Evolutionary conservation across 2,797 vertebrate genomes (phyloP), one percentile per base, ranked within the genome.

Genomic region (Hoplostethus atlanticus): DNA sequence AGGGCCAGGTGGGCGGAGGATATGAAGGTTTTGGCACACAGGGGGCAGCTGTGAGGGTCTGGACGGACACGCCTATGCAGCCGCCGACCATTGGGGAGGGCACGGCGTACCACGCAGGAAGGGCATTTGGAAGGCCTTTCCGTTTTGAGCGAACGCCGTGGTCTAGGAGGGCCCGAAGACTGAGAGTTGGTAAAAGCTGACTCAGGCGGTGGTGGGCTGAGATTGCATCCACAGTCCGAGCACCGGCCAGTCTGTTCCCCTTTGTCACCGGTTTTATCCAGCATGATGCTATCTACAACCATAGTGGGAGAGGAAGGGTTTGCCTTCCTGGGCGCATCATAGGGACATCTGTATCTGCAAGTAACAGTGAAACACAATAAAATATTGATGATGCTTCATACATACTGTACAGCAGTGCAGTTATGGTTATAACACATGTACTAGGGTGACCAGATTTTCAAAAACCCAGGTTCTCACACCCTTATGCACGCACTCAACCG

Each of bases 21-120:
- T 73, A 94, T 93, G 87, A 95, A 95, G 70, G 94, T 93, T 70
- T 95, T 95, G 74, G 60, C 73, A 85, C 95, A 95, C 21, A 92
- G 59, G 54, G 75, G 80, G 73, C 94, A 95, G 71, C 79, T 87
- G 88, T 93, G 93, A 6, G 93, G 92, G 7, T 91, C 91, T 40
- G 91, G 73, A 17, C 83, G 88, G 40, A 73, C 46, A 59, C 80
- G 77, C 11, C 84, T 80, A 28, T 91, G 89, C 5, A 79, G 71
- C 7, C 80, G 74, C 1, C 81, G 76, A 2, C 87, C 81, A 0
- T 91, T 84, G 0, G 73, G 57, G 38, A 60, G 76, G 10, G 81
- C 64, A 54, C 73, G 46, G 42, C 60, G 68, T 0, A 46, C 83
- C 25, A 68, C 77, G 34, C 93, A 94, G 46, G 88, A 79, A 2